Evolutionary conservation across 2,888 invertebrate genomes (phyloP).

Genomic region (Eilema depressum): DNA sequence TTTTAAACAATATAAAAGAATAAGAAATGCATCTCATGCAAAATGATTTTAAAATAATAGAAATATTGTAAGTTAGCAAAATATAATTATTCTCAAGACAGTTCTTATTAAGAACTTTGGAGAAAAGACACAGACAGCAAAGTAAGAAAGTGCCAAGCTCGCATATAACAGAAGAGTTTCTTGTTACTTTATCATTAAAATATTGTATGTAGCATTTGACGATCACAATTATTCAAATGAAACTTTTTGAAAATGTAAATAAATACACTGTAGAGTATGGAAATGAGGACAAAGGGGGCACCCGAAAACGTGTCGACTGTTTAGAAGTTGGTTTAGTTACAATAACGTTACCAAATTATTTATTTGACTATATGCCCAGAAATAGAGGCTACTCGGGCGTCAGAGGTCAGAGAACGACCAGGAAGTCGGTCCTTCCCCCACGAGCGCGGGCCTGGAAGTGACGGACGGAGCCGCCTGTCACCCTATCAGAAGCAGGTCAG

Average conservation of each 20-base stretch:
- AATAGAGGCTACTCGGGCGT: no score
- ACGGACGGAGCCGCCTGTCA: no score
- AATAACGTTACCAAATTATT: neutral
- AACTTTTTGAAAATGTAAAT: slow-evolving; percentile 35
- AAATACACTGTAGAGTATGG: slow-evolving; percentile 33
- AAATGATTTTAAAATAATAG: no score
- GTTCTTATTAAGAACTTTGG: neutral
- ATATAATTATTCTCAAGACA: neutral
- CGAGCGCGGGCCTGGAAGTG: no score
- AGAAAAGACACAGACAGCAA: slow-evolving; percentile 9
- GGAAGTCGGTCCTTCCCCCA: no score
- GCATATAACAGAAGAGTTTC: slow-evolving; percentile 18
- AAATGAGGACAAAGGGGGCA: slow-evolving; percentile 32
- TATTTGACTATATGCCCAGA: neutral
- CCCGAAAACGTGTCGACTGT: slow-evolving; percentile 27
- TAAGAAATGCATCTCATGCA: no score
- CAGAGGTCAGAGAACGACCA: no score
- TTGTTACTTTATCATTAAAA: slow-evolving; percentile 14
- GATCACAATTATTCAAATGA: slow-evolving; percentile 29
- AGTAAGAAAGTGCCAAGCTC: slow-evolving; percentile 15
- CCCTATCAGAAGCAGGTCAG: no score
- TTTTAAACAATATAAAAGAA: no score
- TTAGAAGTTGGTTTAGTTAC: slow-evolving; percentile 15
- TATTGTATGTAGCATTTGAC: slow-evolving; percentile 24
- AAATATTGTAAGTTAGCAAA: neutral